A percentile compares a stretch with the other conserved stretches of the same genome.
phyloP scores from a whole-genome alignment of 2,113 vertebrate genomes.

The Enhydra lutris region DNA sequence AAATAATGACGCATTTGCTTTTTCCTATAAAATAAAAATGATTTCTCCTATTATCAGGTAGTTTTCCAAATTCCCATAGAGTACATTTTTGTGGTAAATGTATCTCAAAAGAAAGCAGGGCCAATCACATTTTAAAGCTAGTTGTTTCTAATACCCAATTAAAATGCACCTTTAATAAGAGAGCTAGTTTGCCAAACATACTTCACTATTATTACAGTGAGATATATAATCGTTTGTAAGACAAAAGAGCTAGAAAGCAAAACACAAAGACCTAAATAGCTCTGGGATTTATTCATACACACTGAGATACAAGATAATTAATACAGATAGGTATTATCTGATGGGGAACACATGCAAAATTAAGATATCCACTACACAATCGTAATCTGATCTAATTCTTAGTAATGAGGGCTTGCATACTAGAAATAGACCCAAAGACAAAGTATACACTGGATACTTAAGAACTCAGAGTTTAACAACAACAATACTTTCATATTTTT shows the following conservation, averaged over 20 bases:
- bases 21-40: conserved; percentile 64
- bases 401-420: not conserved
- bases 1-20: conserved; percentile 68
- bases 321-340: not conserved
- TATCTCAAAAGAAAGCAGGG: conserved; percentile 36
- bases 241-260: not conserved
- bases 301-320: not conserved
- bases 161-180: conserved; percentile 49
- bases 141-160: conserved; percentile 47
- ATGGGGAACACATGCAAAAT: conserved; percentile 37
- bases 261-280: not conserved
- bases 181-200: not conserved
- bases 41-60: conserved; percentile 73
- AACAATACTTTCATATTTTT: not conserved
- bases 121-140: conserved; percentile 47
- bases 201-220: conserved; percentile 26
- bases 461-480: not conserved
- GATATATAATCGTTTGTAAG: conserved; percentile 28
- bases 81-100: conserved; percentile 52
- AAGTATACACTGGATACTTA: not conserved
- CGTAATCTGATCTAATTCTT: not conserved
- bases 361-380: not conserved
- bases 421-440: not conserved
- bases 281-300: not conserved
- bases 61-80: conserved; percentile 57